Evolutionary conservation across 2,113 vertebrate species (phyloP).

Genomic region (Anolis sagrei): DNA sequence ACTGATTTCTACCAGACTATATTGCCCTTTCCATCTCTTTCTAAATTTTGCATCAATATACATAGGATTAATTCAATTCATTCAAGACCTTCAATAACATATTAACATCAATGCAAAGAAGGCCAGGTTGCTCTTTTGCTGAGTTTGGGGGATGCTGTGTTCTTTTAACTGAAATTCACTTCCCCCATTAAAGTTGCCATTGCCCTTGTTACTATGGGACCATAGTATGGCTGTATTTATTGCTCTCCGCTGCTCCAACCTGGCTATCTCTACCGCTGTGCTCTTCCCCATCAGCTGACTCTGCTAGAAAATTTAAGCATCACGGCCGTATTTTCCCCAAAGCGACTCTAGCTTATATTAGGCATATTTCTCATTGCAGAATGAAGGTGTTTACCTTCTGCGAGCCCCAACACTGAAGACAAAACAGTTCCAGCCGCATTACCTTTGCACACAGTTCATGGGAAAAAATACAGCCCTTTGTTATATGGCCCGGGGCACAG

Average conservation of each 20-base stretch:
- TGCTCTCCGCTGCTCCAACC: slow-evolving; percentile 62
- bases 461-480: slow-evolving; percentile 42
- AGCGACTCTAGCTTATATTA: slow-evolving; percentile 72
- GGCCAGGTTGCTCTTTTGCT: slow-evolving; percentile 61
- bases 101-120: slow-evolving; percentile 67
- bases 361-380: slow-evolving; percentile 77
- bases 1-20: slow-evolving; percentile 35
- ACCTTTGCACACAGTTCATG: slow-evolving; percentile 75
- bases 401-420: slow-evolving; percentile 59
- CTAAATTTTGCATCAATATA: slow-evolving; percentile 80
- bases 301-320: slow-evolving; percentile 60
- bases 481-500: slow-evolving; percentile 48
- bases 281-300: slow-evolving; percentile 68
- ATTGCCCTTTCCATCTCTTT: slow-evolving; percentile 74
- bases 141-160: slow-evolving; percentile 69
- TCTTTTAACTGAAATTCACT: slow-evolving; percentile 81
- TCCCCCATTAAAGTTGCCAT: slow-evolving; percentile 80
- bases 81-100: slow-evolving; percentile 77
- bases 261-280: slow-evolving; percentile 64
- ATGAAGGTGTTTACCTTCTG: slow-evolving; percentile 74
- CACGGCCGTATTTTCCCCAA: slow-evolving; percentile 68
- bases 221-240: slow-evolving; percentile 66
- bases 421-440: slow-evolving; percentile 58
- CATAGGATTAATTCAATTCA: slow-evolving; percentile 79
- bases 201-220: slow-evolving; percentile 62